Evolutionary conservation across 2,113 vertebrate genomes (phyloP).

Genomic region (Silurus meridionalis): DNA sequence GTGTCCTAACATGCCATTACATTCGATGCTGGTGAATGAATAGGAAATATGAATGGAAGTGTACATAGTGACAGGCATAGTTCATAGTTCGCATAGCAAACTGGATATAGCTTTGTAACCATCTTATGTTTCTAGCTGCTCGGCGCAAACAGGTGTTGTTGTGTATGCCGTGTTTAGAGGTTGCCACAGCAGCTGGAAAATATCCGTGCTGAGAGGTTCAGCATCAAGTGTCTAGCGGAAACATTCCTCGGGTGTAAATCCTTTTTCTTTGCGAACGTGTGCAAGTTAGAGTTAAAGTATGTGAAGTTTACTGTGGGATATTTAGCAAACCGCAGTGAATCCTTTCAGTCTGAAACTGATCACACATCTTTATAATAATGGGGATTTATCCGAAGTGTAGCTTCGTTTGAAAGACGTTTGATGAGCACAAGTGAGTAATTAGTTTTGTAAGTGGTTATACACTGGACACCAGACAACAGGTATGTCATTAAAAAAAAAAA

Average conservation of each 20-base stretch:
- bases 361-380: no score
- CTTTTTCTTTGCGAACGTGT: neutral
- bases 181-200: conserved; percentile 26
- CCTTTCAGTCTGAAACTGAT: neutral
- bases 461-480: no score
- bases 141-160: conserved; percentile 7
- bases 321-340: neutral
- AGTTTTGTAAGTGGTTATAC: no score
- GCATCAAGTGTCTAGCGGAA: conserved; percentile 2
- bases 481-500: neutral
- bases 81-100: neutral
- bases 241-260: neutral
- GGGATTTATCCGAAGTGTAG: no score
- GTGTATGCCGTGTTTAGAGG: conserved; percentile 8
- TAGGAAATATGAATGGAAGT: neutral
- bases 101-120: conserved; percentile 29
- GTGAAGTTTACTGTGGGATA: neutral
- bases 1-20: neutral
- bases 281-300: neutral
- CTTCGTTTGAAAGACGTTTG: no score
- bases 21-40: neutral
- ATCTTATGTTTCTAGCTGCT: conserved; percentile 34
- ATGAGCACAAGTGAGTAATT: no score
- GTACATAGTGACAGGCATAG: no score
- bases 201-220: neutral